Evolutionary conservation across 2,797 vertebrate genomes (phyloP).

Genomic region (Geotrypetes seraphini): DNA sequence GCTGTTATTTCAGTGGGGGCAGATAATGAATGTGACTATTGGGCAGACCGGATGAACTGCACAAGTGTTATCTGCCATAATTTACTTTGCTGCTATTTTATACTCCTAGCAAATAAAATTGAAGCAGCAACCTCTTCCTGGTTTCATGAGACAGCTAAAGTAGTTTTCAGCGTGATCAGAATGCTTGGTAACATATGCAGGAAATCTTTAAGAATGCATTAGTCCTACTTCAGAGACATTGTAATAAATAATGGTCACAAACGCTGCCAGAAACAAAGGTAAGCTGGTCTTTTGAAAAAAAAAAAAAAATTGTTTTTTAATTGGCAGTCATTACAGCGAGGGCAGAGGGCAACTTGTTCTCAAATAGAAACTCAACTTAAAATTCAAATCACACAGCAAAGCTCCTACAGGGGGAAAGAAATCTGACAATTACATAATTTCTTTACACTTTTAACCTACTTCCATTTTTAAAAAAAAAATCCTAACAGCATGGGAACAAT

Average conservation of each 20-base stretch:
- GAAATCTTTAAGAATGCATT: rapidly evolving
- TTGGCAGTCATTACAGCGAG: not conserved
- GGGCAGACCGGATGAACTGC: too few relatives aligned
- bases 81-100: too few relatives aligned
- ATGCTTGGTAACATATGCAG: not conserved
- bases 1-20: too few relatives aligned
- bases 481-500: not conserved
- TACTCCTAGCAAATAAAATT: too few relatives aligned
- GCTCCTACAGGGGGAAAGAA: not conserved
- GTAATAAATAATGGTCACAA: not conserved
- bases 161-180: not conserved
- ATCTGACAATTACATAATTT: not conserved
- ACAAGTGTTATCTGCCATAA: too few relatives aligned
- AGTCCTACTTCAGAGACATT: constrained; percentile 1
- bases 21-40: too few relatives aligned
- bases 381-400: constrained; percentile 1
- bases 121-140: too few relatives aligned
- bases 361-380: not conserved
- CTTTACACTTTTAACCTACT: not conserved
- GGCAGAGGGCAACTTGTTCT: not conserved
- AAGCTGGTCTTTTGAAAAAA: not conserved
- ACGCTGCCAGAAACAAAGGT: not conserved
- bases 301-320: not conserved
- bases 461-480: not conserved
- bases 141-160: too few relatives aligned